These are phyloP conservation scores for Melanotaenia maccullochi DNA, from an alignment of 2,797 vertebrate species.

Conservation along the genomic window DNA sequence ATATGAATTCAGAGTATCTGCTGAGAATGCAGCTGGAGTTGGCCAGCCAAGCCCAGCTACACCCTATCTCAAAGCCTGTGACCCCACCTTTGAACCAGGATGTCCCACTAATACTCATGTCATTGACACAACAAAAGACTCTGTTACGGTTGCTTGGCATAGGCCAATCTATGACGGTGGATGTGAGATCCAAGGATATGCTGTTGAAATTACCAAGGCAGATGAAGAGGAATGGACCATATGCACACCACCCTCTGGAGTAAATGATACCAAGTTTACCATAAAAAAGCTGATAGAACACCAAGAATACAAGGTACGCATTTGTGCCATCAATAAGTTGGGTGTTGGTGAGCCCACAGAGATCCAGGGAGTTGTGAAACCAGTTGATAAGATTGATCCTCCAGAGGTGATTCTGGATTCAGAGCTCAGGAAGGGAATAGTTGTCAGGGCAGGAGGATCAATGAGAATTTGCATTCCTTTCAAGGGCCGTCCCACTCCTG, in stretches of 20 bases:
- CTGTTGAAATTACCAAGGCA: slow-evolving; percentile 94
- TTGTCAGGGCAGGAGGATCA: slow-evolving; percentile 92
- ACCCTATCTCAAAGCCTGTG: slow-evolving; percentile 93
- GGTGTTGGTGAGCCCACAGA: slow-evolving; percentile 93
- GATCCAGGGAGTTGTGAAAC: slow-evolving; percentile 91
- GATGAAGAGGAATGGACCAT: slow-evolving; percentile 97
- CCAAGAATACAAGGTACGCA: slow-evolving; percentile 95
- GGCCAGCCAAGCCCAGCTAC: slow-evolving; percentile 91
- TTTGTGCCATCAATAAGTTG: slow-evolving; percentile 95
- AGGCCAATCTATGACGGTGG: slow-evolving; percentile 98
- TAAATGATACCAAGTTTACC: slow-evolving; percentile 89
- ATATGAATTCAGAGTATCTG: slow-evolving; percentile 96
- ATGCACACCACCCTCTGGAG: slow-evolving; percentile 91
- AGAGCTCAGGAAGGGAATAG: slow-evolving; percentile 93
- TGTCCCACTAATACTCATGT: slow-evolving; percentile 90
- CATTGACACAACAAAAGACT: slow-evolving; percentile 90
- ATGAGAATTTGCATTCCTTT: slow-evolving; percentile 95
- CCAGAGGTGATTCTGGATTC: slow-evolving; percentile 96
- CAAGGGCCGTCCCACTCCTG: slow-evolving; percentile 93
- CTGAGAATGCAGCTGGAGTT: slow-evolving; percentile 96
- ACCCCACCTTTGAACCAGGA: slow-evolving; percentile 96
- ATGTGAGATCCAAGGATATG: slow-evolving; percentile 94
- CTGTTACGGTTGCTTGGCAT: slow-evolving; percentile 90
- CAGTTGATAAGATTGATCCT: slow-evolving; percentile 92
- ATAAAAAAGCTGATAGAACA: slow-evolving; percentile 93